A percentile compares a stretch with the other conserved stretches of the same genome.
Evolutionary conservation across 2,797 vertebrate species (phyloP).

Genomic region (Centropyge bicolor): DNA sequence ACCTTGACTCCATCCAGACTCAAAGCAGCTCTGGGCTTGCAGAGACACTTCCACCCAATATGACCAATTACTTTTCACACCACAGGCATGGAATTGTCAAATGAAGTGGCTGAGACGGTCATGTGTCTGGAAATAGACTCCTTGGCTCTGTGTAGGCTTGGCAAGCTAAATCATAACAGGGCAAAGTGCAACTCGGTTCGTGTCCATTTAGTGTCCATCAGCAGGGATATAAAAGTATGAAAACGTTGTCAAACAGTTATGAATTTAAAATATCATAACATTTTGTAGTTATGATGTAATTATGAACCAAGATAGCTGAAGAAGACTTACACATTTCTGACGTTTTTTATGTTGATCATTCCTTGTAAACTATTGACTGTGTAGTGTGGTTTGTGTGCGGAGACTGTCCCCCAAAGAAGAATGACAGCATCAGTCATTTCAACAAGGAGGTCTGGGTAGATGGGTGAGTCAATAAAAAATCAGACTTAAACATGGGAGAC

Average conservation of each 20-base stretch:
- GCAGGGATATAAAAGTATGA: neutral
- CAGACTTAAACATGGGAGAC: neutral
- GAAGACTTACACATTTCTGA: neutral
- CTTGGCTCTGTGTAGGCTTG: constrained; percentile 19
- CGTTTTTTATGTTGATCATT: neutral
- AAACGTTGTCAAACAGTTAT: neutral
- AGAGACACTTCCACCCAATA: constrained; percentile 45
- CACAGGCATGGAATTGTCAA: constrained; percentile 46
- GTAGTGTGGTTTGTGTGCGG: neutral
- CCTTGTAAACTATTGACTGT: neutral
- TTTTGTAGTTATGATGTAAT: neutral
- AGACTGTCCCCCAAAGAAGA: neutral
- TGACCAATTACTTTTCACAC: constrained; percentile 53
- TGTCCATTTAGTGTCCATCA: neutral
- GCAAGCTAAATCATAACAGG: neutral
- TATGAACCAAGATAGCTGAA: neutral
- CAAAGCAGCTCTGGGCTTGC: constrained; percentile 18
- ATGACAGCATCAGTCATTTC: neutral
- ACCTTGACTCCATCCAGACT: constrained; percentile 24
- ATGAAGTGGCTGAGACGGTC: constrained; percentile 49
- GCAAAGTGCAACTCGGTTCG: neutral
- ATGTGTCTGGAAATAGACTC: constrained; percentile 47
- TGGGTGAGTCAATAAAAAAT: neutral
- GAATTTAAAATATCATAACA: neutral
- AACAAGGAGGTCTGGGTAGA: neutral